Conservation (phyloP, 2,888 invertebrate genomes). For the Rhingia rostrata region DNA sequence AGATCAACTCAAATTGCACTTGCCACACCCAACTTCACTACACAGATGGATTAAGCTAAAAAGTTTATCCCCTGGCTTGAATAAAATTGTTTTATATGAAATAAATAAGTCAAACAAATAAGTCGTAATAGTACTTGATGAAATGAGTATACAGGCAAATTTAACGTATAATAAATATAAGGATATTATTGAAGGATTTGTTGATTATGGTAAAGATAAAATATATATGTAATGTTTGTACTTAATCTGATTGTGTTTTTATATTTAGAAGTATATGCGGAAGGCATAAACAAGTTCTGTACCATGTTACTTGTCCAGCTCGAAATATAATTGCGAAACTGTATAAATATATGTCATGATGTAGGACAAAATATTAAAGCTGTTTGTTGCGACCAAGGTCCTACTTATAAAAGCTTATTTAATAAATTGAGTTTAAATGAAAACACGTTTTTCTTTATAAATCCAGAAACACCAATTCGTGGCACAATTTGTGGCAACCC, state of each 20-base stretch:
- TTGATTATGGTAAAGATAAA: conserved; percentile 41
- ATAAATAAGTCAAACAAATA: conserved; percentile 41
- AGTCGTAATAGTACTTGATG: conserved; percentile 44
- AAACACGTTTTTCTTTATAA: background rate
- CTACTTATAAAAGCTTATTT: conserved; percentile 24
- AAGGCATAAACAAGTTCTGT: conserved; percentile 25
- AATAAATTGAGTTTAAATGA: conserved; percentile 5
- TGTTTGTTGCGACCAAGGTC: conserved; percentile 33
- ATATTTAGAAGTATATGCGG: conserved; percentile 37
- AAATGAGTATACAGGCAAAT: conserved; percentile 49
- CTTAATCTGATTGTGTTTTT: conserved; percentile 20
- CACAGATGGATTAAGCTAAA: conserved; percentile 13
- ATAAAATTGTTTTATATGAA: conserved; percentile 12
- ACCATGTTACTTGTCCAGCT: conserved; percentile 28
- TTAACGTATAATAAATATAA: conserved; percentile 34
- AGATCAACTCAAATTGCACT: conserved; percentile 11
- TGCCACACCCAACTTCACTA: conserved; percentile 9
- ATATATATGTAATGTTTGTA: background rate
- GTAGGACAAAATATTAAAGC: conserved; percentile 1
- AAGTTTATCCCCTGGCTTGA: conserved; percentile 2
- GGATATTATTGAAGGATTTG: conserved; percentile 44
- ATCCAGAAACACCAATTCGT: conserved; percentile 16
- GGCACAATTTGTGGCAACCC: too few species aligned
- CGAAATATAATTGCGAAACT: conserved; percentile 1
- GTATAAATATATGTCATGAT: conserved; percentile 21